A percentile compares a stretch with the other conserved stretches of the same genome.
These are phyloP conservation scores for Meta bourneti DNA, from an alignment of 2,888 invertebrate species.

Conservation along the genomic window DNA sequence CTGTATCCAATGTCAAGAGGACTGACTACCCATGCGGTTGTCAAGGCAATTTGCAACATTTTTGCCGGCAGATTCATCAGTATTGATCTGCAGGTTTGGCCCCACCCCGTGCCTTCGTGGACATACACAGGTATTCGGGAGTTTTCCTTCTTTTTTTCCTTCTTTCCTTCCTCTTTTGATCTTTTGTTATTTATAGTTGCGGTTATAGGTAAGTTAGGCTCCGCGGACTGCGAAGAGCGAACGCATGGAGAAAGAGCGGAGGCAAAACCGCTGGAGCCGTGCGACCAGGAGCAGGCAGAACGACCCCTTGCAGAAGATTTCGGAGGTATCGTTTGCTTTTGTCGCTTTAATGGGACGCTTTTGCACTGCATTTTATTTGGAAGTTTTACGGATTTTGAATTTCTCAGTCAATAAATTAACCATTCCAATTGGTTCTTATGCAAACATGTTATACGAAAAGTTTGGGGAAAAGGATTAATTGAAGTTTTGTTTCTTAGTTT, in stretches of 20 bases:
- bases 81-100: slow-evolving; percentile 44
- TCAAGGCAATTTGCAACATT: slow-evolving; percentile 42
- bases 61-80: slow-evolving; percentile 64
- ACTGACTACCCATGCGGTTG: slow-evolving; percentile 1
- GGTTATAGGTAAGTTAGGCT: neutral
- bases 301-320: neutral
- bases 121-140: slow-evolving; percentile 64
- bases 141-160: slow-evolving; percentile 7
- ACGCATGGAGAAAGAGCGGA: slow-evolving; percentile 28
- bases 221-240: neutral
- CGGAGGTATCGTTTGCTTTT: neutral
- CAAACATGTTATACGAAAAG: too few relatives aligned
- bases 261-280: neutral
- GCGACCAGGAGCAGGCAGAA: neutral
- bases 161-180: too few relatives aligned
- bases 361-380: too few relatives aligned
- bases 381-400: neutral
- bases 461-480: too few relatives aligned
- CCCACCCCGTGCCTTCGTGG: slow-evolving; percentile 22
- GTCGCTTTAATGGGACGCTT: neutral
- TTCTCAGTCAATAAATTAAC: neutral
- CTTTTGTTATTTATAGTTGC: slow-evolving; percentile 9
- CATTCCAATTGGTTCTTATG: neutral
- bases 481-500: too few relatives aligned
- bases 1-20: neutral